Conservation (phyloP, 2,888 invertebrate species). For the Tetragonisca angustula region DNA sequence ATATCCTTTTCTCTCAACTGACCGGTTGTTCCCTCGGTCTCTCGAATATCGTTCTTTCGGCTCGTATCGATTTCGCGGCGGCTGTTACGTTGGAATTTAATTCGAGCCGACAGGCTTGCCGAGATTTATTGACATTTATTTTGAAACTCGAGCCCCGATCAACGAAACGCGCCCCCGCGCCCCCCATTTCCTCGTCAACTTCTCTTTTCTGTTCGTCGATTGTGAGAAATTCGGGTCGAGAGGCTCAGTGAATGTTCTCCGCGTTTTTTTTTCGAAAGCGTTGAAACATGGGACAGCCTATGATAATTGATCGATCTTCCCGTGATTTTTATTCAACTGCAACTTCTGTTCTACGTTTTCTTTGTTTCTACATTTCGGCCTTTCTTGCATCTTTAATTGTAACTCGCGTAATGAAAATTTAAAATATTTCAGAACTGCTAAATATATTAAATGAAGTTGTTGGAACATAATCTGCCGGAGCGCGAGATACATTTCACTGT, state of each 20-base stretch:
- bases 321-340: neutral
- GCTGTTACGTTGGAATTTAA: slow-evolving; percentile 68
- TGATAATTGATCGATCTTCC: neutral
- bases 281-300: neutral
- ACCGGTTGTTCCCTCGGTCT: slow-evolving; percentile 14
- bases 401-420: no score
- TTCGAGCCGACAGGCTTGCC: slow-evolving; percentile 71
- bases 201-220: neutral
- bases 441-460: no score
- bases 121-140: slow-evolving; percentile 77
- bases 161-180: slow-evolving; percentile 9
- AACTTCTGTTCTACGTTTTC: no score
- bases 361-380: no score
- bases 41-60: slow-evolving; percentile 44
- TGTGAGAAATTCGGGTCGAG: neutral
- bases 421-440: no score
- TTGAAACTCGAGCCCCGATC: slow-evolving; percentile 72
- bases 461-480: no score
- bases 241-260: no score
- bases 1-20: slow-evolving; percentile 2
- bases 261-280: neutral
- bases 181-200: neutral
- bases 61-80: slow-evolving; percentile 74
- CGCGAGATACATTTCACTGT: neutral
- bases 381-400: no score